phyloP scores from a whole-genome alignment of 2,113 vertebrate species.

The Oostethus manadensis region DNA sequence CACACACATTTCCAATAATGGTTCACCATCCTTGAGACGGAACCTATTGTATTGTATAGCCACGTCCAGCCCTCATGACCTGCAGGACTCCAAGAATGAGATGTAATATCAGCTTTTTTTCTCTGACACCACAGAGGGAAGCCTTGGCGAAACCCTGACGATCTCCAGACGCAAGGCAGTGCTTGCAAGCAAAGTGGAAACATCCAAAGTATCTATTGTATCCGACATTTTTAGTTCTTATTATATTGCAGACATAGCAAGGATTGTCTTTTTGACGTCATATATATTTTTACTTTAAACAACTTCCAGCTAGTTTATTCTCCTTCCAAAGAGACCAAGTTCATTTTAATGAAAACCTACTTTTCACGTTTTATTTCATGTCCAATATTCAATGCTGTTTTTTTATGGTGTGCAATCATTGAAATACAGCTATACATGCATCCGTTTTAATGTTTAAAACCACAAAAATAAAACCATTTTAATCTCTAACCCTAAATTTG shows the following conservation, averaged over 20 bases:
- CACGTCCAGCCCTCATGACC: conserved; percentile 26
- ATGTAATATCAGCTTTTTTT: conserved; percentile 42
- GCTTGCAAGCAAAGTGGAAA: conserved; percentile 47
- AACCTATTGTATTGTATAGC: conserved; percentile 26
- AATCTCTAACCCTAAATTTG: no score
- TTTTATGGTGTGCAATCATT: background rate
- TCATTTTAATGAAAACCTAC: background rate
- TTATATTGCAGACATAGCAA: conserved; percentile 31
- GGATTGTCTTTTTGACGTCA: background rate
- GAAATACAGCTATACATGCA: no score
- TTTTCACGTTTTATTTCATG: background rate
- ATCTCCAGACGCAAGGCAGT: conserved; percentile 43
- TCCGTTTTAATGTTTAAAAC: no score
- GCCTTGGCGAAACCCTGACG: conserved; percentile 38
- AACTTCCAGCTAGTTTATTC: background rate
- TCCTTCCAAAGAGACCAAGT: background rate
- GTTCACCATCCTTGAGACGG: conserved; percentile 24
- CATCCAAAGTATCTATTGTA: conserved; percentile 46
- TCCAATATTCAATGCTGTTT: background rate
- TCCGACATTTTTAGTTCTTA: conserved; percentile 18
- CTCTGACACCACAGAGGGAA: conserved; percentile 45
- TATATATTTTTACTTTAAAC: background rate
- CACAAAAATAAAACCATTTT: no score
- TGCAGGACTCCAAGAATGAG: conserved; percentile 40
- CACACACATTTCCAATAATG: conserved; percentile 45